Conservation (phyloP, 2,797 vertebrate genomes). For the Danio aesculapii region DNA sequence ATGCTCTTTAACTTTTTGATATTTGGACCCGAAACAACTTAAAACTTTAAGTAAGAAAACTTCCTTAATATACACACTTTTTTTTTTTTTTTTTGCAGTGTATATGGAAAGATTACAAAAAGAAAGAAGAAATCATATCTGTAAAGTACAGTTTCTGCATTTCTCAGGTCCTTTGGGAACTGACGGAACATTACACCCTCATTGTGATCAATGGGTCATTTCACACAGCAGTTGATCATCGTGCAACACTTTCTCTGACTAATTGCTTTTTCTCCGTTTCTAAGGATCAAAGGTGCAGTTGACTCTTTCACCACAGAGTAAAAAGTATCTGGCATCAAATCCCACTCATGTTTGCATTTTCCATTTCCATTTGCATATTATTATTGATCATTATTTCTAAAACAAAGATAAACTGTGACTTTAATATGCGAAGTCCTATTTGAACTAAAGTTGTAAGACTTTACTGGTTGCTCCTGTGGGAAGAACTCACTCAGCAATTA, state of each 20-base stretch:
- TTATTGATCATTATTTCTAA: not conserved
- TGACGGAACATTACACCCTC: not conserved
- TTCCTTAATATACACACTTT: too few species aligned
- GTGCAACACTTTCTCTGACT: constrained; percentile 2
- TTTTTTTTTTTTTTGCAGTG: too few species aligned
- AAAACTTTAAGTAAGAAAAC: too few species aligned
- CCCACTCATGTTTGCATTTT: not conserved
- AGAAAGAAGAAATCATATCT: not conserved
- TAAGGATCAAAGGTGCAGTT: not conserved
- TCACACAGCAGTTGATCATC: not conserved
- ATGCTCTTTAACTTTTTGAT: too few species aligned
- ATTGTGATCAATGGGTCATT: constrained; percentile 8
- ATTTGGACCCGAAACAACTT: too few species aligned
- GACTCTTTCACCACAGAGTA: not conserved
- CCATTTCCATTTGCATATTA: not conserved
- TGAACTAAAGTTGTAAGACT: not conserved
- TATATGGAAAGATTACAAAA: not conserved
- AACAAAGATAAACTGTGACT: not conserved
- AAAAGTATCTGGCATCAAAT: not conserved
- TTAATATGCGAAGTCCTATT: not conserved
- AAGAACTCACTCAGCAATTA: constrained; percentile 13
- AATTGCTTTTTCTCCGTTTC: not conserved
- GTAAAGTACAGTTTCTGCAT: not conserved
- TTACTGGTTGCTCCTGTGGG: not conserved
- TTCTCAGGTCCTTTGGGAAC: not conserved